Evolutionary conservation across 2,797 vertebrate species (phyloP).

Genomic region (Sebastes taczanowskii): DNA sequence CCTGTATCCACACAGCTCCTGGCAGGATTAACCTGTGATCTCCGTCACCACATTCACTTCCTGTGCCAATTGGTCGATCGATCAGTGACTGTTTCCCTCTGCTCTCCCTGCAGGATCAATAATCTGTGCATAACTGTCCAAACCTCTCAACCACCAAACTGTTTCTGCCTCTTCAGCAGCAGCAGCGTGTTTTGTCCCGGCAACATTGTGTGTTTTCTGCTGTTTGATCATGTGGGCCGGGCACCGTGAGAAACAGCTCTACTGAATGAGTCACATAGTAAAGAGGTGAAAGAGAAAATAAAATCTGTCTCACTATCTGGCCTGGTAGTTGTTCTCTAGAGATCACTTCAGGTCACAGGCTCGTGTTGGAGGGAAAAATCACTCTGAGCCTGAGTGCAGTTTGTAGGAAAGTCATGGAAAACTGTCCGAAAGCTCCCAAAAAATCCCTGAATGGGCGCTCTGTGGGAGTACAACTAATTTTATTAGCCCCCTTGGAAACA

Average conservation of each 20-base stretch:
- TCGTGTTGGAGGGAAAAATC: conserved; percentile 7
- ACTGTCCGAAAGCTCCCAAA: conserved; percentile 10
- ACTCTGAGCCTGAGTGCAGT: background rate
- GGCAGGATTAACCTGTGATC: background rate
- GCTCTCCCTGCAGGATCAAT: background rate
- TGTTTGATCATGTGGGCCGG: background rate
- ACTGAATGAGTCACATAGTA: background rate
- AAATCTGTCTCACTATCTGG: background rate
- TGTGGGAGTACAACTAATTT: conserved; percentile 68
- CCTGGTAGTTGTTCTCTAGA: background rate
- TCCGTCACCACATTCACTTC: background rate
- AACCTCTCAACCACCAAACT: background rate
- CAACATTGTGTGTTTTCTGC: background rate
- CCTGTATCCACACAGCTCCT: background rate
- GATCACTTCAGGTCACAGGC: conserved; percentile 37
- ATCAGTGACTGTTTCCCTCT: background rate
- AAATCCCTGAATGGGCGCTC: conserved; percentile 53
- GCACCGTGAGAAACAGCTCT: background rate
- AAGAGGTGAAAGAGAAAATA: background rate
- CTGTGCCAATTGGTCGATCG: background rate
- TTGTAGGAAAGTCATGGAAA: conserved; percentile 46
- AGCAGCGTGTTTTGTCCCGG: background rate
- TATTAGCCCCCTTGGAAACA: conserved; percentile 72
- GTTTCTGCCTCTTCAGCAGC: background rate
- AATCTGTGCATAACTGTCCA: background rate